Base-by-base conservation (phyloP, 2,888 invertebrate genomes). In the Willowsia nigromaculata region DNA sequence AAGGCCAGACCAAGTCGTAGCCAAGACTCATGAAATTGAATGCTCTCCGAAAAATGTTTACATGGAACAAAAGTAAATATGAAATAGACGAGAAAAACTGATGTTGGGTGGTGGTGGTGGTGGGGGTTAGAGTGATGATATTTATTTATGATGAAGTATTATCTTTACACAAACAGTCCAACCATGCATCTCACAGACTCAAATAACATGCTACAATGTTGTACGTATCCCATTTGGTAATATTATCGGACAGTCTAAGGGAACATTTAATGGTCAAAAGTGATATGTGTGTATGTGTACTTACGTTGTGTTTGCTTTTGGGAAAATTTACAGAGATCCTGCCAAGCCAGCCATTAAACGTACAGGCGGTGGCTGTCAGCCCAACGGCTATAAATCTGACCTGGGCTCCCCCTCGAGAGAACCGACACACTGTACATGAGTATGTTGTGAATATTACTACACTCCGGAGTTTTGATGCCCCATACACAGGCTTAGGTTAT, bases 381-480 rank as follows among this genome's bases (percentile, higher is more conserved):
- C 96, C 97, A 92, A 96, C 96, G 90, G 96, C 96, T 74, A 94
- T 97, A 3, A 96, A 96, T 93, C 95, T 97, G 0, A 95, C 96
- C 18, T 97, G 97, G 97, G 94, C 94, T 0, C 94, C 95, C 0
- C 97, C 97, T 0, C 93, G 94, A 6, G 95, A 96, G 80, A 96
- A 96, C 93, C 93, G 95, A 13, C 96, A 96, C 37, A 95, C 95
- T 0, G 88, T 97, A 71, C 95, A 95, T 18, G 95, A 96, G 92
- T 97, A 96, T 93, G 93, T 95, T 0, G 95, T 97, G 15, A 97
- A 97, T 93, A 95, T 97, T 7, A 97, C 97, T 0, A 95, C 96
- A 0, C 94, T 97, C 71, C 94, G 95, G 85, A 95, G 95, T 0
- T 97, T 97, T 93, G 97, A 97, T 93, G 91, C 92, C 59, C 92